A percentile compares a stretch with the other conserved stretches of the same genome.
phyloP scores from a whole-genome alignment of 2,888 invertebrate species.

The Macropis europaea region DNA sequence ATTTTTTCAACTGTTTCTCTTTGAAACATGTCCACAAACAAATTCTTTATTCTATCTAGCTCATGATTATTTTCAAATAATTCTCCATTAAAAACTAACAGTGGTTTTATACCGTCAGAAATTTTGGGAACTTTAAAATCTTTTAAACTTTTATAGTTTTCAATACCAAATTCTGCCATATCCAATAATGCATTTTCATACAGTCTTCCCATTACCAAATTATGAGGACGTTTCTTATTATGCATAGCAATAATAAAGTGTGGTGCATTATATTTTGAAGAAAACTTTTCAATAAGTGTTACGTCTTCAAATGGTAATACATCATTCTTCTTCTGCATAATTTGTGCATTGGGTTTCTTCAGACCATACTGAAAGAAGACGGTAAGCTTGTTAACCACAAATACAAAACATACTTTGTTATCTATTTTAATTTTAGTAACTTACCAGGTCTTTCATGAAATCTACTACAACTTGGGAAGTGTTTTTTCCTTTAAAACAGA shows the following conservation, averaged over 20 bases:
- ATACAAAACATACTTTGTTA: background rate
- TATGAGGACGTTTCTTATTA: constrained; percentile 97
- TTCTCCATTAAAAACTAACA: constrained; percentile 94
- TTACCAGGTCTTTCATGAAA: constrained; percentile 91
- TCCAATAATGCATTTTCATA: constrained; percentile 95
- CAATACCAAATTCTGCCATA: constrained; percentile 97
- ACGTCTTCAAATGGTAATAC: constrained; percentile 96
- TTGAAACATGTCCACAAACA: constrained; percentile 96
- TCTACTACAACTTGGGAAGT: constrained; percentile 86
- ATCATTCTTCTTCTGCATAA: constrained; percentile 91
- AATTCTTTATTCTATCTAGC: constrained; percentile 90
- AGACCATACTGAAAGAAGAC: constrained; percentile 83
- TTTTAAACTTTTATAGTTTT: constrained; percentile 88
- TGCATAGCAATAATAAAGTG: constrained; percentile 95
- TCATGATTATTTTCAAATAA: constrained; percentile 92
- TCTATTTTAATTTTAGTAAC: constrained; percentile 51
- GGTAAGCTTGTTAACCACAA: background rate
- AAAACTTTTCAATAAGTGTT: constrained; percentile 88
- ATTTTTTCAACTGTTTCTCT: constrained; percentile 90
- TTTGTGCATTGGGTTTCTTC: constrained; percentile 92
- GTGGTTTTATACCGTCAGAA: constrained; percentile 92
- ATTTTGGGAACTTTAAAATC: constrained; percentile 91
- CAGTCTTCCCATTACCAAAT: constrained; percentile 92
- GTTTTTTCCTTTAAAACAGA: constrained; percentile 93
- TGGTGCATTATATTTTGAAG: constrained; percentile 92